These are phyloP conservation scores for Aromia moschata DNA, from an alignment of 2,888 invertebrate species.

Conservation along the genomic window DNA sequence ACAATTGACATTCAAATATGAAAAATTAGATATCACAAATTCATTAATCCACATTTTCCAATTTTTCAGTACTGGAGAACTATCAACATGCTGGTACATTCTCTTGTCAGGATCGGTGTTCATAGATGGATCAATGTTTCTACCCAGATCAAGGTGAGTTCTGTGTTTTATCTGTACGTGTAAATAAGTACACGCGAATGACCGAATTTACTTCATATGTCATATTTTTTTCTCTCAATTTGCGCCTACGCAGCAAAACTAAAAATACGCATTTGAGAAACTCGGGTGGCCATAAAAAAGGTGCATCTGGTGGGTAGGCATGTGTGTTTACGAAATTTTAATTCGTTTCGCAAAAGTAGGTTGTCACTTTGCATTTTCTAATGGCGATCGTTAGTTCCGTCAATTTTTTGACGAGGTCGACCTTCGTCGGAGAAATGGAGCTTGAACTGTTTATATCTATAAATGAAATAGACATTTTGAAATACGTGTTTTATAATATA, in stretches of 20 bases:
- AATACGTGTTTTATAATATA: neutral
- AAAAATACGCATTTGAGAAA: neutral
- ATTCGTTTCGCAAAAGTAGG: constrained; percentile 24
- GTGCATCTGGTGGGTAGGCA: constrained; percentile 17
- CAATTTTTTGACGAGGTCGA: constrained; percentile 6
- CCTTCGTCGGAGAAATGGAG: constrained; percentile 4
- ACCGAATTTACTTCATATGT: neutral
- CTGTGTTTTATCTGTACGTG: too few relatives aligned
- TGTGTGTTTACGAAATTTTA: constrained; percentile 28
- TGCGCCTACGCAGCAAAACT: neutral
- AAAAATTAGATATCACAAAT: too few relatives aligned
- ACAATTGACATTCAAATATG: too few relatives aligned
- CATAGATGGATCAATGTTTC: constrained; percentile 86
- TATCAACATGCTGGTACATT: constrained; percentile 85
- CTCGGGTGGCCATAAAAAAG: constrained; percentile 18
- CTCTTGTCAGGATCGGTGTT: constrained; percentile 83
- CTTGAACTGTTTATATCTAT: neutral
- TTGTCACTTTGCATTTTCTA: constrained; percentile 10
- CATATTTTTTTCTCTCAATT: neutral
- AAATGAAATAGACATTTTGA: constrained; percentile 1
- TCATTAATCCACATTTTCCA: too few relatives aligned
- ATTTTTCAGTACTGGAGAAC: constrained; percentile 78
- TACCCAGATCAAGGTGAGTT: constrained; percentile 80
- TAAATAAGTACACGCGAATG: too few relatives aligned
- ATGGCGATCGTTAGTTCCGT: constrained; percentile 2